Evolutionary conservation across 2,113 vertebrate genomes (phyloP), one percentile per base, ranked within the genome.

Genomic region (Alexandromys fortis): DNA sequence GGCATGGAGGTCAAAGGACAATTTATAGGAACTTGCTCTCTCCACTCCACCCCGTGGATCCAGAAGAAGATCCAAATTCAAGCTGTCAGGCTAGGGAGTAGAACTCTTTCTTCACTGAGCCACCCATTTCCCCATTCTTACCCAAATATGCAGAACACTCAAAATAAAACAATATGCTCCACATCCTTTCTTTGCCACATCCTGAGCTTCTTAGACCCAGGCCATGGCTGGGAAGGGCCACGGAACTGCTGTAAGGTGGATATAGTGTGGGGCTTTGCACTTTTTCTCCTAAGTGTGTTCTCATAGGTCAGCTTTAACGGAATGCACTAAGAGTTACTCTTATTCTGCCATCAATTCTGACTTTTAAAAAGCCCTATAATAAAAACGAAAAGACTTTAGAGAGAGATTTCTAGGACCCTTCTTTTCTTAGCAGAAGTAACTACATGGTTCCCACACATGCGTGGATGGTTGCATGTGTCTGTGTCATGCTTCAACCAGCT

Each of bases 401-500:
- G 10, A 85, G n/a, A 30, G 35, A 76, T 33, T 45, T 86, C 49
- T 83, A 83, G 38, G 63, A 14, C 26, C 7, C 2, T 68, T 89
- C 89, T 65, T 68, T 33, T 63, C 92, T 81, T 49, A 92, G 42
- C 55, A 88, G 75, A 49, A 26, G 8, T 89, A 97, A 75, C 45
- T 26, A 28, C 33, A 17, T 33, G 14, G 33, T 94, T 68, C 73
- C 83, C 85, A 89, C 67, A 76, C 21, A 47, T 4, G 0, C 75
- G 42, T 70, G n/a, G 49, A 78, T 90, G n/a, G n/a, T n/a, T n/a
- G 17, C 17, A 28, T 24, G 85, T 68, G 12, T 83, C 17, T 30
- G 2, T 83, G 38, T 47, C 38, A 38, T 76, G 13, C 35, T 79
- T 94, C 65, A 93, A 81, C 45, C 61, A 67, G 28, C 12, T 42